Base-by-base conservation (phyloP, 2,888 invertebrate genomes). In the Choristoneura rosaceana region DNA sequence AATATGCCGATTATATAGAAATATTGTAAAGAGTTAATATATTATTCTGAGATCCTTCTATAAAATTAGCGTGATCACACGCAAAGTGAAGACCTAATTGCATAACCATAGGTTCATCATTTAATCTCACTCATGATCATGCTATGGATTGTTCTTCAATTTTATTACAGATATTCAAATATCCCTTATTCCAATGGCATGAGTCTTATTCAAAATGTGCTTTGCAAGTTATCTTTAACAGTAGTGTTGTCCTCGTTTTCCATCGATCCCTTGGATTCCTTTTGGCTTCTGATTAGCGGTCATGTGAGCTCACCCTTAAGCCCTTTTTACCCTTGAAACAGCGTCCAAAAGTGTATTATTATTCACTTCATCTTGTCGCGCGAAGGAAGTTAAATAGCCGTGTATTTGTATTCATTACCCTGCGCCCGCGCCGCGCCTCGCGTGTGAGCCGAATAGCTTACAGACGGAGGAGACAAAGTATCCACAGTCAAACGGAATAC, bases 381-480 rank as follows among this genome's bases (percentile, higher is more conserved):
- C 78, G 83, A 84, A 85, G 88, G 87, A 90, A 90, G 91, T 91
- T 88, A 92, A 91, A 92, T 92, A 90, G 91, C 87, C 84, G 85
- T 86, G 88, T 89, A 89, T 89, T 88, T 88, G 90, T 91, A 92
- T 92, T 92, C 90, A 90, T 91, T 91, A 91, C 88, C 88, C 86
- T 84, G 82, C 82, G 81, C 80, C 80, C 81, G 80, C 76, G 80
- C 77, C 85, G 83, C 87, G 83, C 87, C 87, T 87, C 87, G 88
- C 87, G 87, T 89, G 90, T 86, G 88, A 86, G 88, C 82, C 86
- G 88, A 86, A 88, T 87, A 82, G 87, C 80, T 82, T 81, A 84
- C 78, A 76, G 70, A 80, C 78, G 43, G 43, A n/a, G 10, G 62
- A 41, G 50, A 38, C 65, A 41, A 41, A 41, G 70, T 59, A 43